Base-by-base conservation (phyloP, 2,888 invertebrate genomes). In the Laothoe populi region DNA sequence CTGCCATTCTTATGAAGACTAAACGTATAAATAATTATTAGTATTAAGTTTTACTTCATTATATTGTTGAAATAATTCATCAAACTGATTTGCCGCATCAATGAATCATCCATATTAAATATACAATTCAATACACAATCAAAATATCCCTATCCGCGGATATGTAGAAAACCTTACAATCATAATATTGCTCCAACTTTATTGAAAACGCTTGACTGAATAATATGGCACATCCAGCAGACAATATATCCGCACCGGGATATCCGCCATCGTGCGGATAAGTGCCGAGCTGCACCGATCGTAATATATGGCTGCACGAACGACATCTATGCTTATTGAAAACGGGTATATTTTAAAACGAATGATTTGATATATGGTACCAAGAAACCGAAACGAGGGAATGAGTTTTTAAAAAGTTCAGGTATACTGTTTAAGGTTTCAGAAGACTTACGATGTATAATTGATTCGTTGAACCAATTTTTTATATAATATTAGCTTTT, bases 201-300 rank as follows among this genome's bases (percentile, higher is more conserved):
- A 42, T 63, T 49, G 63, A 57, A 48, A 10, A 19, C 57, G 24
- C 35, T 65, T 57, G 21, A 23, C 44, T 61, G 38, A 58, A 58
- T 46, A 21, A 46, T 42, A 11, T 46, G 24, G 21, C 19, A 38
- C 13, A 38, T 35, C 59, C 23, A 45, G 45, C 45, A 16, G 38
- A 60, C 42, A 62, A 35, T 49, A 62, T 60, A 64, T 65, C 64
- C 63, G 48, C 57, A 44, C 44, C 8, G n/a, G 38, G 45, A 60
- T 60, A 48, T 60, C 48, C 46, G 48, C 21, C 19, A 23, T 26
- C 26, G 40, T 49, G 40, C 49, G 40, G 49, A 42, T 60, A 49
- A 57, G 26, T 42, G 45, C 48, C 38, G 13, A 49, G 49, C 38
- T 49, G 49, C 24, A 40, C 16, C 23, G 31, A 45, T 35, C 44